Evolutionary conservation across 2,888 invertebrate genomes (phyloP), one percentile per base, ranked within the genome.

Genomic region (Tenodera sinensis): DNA sequence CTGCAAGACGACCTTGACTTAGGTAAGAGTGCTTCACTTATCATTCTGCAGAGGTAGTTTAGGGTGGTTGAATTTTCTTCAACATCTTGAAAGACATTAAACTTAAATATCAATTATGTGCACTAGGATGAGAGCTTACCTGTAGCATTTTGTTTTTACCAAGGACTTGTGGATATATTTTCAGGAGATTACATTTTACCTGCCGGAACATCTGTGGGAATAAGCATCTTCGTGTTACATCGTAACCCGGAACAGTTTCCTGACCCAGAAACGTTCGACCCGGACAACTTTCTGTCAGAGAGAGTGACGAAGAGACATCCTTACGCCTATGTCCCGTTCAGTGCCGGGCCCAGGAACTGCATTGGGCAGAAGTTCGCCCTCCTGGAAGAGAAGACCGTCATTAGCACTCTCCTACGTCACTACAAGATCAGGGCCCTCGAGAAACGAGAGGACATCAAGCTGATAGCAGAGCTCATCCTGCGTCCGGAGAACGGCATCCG

Each of bases 241-340:
- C 85, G 85, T 4, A 28, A 54, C 15, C 54, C 54, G 7, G 85
- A 85, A 3, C 93, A 95, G 88, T 97, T 95, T 93, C 94, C 95
- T 0, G 94, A 97, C 91, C 96, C 97, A 0, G 93, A 94, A 84
- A 94, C 93, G 90, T 97, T 96, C 92, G 95, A 96, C 92, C 96
- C 96, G 0, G 96, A 97, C 88, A 93, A 97, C 90, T 97, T 97
- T 92, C 92, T 96, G 83, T 95, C 95, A 0, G 95, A 96, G 91
- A 93, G 93, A 91, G 92, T 92, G 28, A 92, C 92, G 1, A 91
- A 92, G 83, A 92, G 94, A 88, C 94, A 94, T 42, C 54, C 42
- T 20, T 85, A 85, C 6, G 54, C 85, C 15, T 85, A 28, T 27
- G 20, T 85, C 7, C 85, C 85, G 14, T 85, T 85, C 54, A 85